Base-by-base conservation (phyloP, 2,888 invertebrate species). In the Cryptocheilus praepositus region DNA sequence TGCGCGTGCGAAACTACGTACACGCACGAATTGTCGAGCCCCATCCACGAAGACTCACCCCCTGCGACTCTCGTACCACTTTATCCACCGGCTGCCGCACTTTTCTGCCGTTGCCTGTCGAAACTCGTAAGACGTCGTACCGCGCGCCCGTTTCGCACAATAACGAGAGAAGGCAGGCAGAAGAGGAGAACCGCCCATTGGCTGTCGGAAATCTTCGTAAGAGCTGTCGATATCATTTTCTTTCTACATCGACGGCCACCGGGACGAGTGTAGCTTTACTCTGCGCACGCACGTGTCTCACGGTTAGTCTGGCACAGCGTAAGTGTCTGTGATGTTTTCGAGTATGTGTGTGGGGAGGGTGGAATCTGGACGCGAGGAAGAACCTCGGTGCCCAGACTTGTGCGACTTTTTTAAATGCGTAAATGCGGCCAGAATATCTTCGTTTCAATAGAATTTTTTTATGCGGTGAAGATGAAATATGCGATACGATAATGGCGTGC, bases 181-280 rank as follows among this genome's bases (percentile, higher is more conserved):
- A 56, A 25, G 60, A 54, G 25, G 3, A 5, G 62, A 70, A 67
- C n/a, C 61, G 53, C 28, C 56, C 56, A 36, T 54, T 55, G 65
- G 55, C 54, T 58, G 70, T 64, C 64, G 49, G 54, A 49, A 52
- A 67, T 58, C 52, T 49, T 11, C 22, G 53, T 58, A 58, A 68
- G 64, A 64, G 65, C 73, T 73, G 73, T 73, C 73, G 60, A 69
- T 72, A 64, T 64, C 72, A 66, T 72, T 73, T 64, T 59, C 55
- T 55, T 72, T 70, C 60, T 45, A 46, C 64, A 44, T 62, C 64
- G 59, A 71, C 64, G 61, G 59, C 25, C 45, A 21, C 59, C 43
- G 22, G 54, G 55, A 52, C 64, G 64, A 68, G 59, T 53, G 58
- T 64, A 61, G 45, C n/a, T 19, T 18, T n/a, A 22, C 15, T 25